Conservation (phyloP, 2,888 invertebrate genomes). For the Lepidochitona cinerea region DNA sequence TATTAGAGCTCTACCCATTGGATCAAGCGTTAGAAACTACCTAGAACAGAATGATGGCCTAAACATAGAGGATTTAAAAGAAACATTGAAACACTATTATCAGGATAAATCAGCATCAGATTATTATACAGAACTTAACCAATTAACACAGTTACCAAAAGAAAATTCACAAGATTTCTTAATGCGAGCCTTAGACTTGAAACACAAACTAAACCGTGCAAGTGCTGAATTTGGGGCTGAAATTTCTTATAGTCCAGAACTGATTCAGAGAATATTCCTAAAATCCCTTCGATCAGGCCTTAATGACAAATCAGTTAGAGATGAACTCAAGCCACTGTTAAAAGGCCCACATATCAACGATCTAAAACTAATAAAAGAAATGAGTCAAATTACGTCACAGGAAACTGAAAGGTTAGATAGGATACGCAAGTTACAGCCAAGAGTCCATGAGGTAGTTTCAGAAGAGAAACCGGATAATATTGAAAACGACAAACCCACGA, state of each 20-base stretch:
- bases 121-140: constrained; percentile 15
- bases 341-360: neutral
- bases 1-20: neutral
- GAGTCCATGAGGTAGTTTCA: neutral
- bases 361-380: constrained; percentile 5
- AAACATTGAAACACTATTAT: constrained; percentile 9
- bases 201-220: constrained; percentile 10
- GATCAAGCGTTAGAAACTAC: neutral
- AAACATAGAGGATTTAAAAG: neutral
- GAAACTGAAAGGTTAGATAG: constrained; percentile 7
- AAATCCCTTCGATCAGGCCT: constrained; percentile 9
- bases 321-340: constrained; percentile 11
- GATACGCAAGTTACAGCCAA: neutral
- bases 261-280: constrained; percentile 10
- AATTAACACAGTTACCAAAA: constrained; percentile 1
- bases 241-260: constrained; percentile 7
- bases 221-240: constrained; percentile 7
- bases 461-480: neutral
- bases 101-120: constrained; percentile 12
- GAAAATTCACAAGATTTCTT: constrained; percentile 13
- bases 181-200: constrained; percentile 11
- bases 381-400: constrained; percentile 2
- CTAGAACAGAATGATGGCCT: neutral
- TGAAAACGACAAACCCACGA: neutral
- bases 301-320: neutral